Base-by-base conservation (phyloP, 2,888 invertebrate species). In the Caenorhabditis doughertyi region DNA sequence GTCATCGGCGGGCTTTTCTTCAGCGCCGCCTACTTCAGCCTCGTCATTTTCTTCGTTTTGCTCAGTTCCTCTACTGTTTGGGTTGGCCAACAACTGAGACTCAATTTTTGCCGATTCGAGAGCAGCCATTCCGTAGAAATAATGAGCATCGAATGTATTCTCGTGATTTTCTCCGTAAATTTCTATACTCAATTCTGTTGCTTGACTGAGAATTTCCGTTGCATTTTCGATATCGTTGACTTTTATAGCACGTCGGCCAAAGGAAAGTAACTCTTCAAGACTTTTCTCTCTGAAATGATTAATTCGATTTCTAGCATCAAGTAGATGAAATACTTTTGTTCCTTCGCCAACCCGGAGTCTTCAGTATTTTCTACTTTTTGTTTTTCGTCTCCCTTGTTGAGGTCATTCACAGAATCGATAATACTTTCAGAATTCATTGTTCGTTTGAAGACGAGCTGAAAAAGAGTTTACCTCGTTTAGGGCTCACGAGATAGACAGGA, bases 131-230 rank as follows among this genome's bases (percentile, higher is more conserved):
- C 95, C 95, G 92, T 95, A 98, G 93, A 95, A 94, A 83, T 96
- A 94, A 92, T 97, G 96, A 7, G 96, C 95, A 88, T 97, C 96
- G 7, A 95, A 97, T 90, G 96, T 95, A 91, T 96, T 95, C 90
- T 95, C 95, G 3, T 95, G 95, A 25, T 94, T 93, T 84, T 96
- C 96, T 0, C 96, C 96, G 92, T 95, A 95, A 83, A 95, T 86
- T 56, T 85, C 80, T 2, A 51, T 60, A 23, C 84, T 87, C 68
- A 74, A 23, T 21, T 72, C 53, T 7, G 71, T 51, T 7, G 71
- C 76, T 16, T 76, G 58, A 21, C 79, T 79, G 2, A 79, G 55
- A 23, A 44, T 39, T 0, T 72, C 79, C 1, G 58, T 51, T 0
- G 79, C 79, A 3, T 25, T 42, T 3, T 51, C 49, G 18, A 27